Evolutionary conservation across 2,888 invertebrate genomes (phyloP).

Genomic region (Brachypterus glaber): DNA sequence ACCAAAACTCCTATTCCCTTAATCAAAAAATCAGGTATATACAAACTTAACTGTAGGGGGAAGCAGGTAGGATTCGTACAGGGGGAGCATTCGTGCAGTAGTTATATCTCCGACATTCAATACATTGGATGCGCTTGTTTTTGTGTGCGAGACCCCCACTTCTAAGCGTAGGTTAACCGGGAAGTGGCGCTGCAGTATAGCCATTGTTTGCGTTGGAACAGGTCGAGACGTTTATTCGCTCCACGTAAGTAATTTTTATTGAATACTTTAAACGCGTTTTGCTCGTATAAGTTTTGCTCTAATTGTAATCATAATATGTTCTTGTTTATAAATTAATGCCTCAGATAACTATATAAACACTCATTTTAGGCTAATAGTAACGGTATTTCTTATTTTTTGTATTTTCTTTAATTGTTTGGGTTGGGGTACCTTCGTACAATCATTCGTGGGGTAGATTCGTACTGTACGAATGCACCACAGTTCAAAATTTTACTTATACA

Average conservation of each 20-base stretch:
- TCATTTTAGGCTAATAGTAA: background rate
- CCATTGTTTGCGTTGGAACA: background rate
- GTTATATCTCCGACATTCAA: background rate
- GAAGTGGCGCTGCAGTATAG: background rate
- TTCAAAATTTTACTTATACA: background rate
- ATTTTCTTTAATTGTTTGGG: background rate
- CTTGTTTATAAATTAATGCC: background rate
- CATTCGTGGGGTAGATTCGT: constrained; percentile 9
- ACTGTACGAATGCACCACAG: constrained; percentile 11
- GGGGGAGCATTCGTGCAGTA: constrained; percentile 6
- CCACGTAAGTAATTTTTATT: constrained; percentile 5
- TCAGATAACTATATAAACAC: background rate
- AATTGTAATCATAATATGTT: background rate
- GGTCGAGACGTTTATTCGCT: constrained; percentile 3
- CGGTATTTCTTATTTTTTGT: background rate
- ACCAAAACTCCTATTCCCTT: no score
- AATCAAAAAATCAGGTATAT: no score
- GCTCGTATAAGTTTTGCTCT: background rate
- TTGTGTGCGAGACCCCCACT: no score
- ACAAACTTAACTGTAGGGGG: constrained; percentile 6
- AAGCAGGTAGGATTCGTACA: constrained; percentile 6
- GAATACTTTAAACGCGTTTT: constrained; percentile 2
- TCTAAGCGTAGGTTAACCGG: no score
- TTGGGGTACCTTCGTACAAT: constrained; percentile 10
- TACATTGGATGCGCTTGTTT: constrained; percentile 5